Conservation (phyloP, 2,888 invertebrate species). For the Neocrepidodera transversa region DNA sequence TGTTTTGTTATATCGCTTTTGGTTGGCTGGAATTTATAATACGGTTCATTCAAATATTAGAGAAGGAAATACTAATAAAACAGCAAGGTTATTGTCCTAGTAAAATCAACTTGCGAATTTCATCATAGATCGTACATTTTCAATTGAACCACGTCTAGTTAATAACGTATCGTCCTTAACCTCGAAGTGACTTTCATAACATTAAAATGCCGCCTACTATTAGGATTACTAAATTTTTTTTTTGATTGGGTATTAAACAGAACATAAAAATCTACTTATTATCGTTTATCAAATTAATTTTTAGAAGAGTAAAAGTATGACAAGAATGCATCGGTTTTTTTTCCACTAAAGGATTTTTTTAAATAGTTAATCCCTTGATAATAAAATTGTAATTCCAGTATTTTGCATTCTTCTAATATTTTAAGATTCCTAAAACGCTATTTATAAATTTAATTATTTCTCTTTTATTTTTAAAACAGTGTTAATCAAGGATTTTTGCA, state of each 20-base stretch:
- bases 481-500: too few relatives aligned
- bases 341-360: background rate
- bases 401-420: too few relatives aligned
- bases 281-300: conserved; percentile 18
- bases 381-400: too few relatives aligned
- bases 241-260: conserved; percentile 9
- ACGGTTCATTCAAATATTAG: conserved; percentile 12
- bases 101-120: conserved; percentile 9
- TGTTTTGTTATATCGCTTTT: too few relatives aligned
- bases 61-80: conserved; percentile 33
- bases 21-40: too few relatives aligned
- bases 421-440: too few relatives aligned
- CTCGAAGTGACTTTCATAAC: background rate
- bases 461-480: too few relatives aligned
- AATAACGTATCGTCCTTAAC: background rate
- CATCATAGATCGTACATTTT: conserved; percentile 7
- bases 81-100: conserved; percentile 28
- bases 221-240: background rate
- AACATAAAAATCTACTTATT: conserved; percentile 24
- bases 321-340: background rate
- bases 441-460: too few relatives aligned
- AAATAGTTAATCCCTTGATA: background rate
- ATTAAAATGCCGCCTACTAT: background rate
- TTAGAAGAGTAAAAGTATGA: background rate
- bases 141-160: conserved; percentile 5